These are phyloP conservation scores for Papilio protenor DNA, from an alignment of 2,888 invertebrate species.

Conservation along the genomic window DNA sequence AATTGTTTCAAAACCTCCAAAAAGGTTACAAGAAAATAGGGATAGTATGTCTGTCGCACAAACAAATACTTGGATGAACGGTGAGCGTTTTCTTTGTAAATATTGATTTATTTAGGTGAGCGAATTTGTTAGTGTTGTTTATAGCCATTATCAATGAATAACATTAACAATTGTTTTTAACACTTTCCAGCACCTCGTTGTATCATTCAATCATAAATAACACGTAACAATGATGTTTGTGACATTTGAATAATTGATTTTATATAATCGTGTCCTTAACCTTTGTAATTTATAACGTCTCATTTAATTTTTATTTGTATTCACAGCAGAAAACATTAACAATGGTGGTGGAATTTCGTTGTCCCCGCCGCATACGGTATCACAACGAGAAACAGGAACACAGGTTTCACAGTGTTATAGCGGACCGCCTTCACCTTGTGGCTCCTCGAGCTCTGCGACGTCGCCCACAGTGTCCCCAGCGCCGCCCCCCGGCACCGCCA, in stretches of 20 bases:
- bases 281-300: conserved; percentile 14
- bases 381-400: conserved; percentile 87
- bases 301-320: conserved; percentile 46
- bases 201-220: neutral
- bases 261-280: conserved; percentile 19
- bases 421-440: conserved; percentile 91
- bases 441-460: conserved; percentile 86
- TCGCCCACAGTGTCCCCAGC: conserved; percentile 81
- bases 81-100: conserved; percentile 83
- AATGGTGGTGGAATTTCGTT: conserved; percentile 89
- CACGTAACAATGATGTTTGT: neutral
- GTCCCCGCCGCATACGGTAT: conserved; percentile 89
- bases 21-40: conserved; percentile 89
- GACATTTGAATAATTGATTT: conserved; percentile 4
- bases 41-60: conserved; percentile 91
- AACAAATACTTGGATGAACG: conserved; percentile 94
- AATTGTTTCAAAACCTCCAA: conserved; percentile 89
- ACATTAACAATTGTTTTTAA: conserved; percentile 5
- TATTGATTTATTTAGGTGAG: conserved; percentile 52
- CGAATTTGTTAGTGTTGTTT: conserved; percentile 22
- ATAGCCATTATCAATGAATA: conserved; percentile 5
- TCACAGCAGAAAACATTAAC: conserved; percentile 89
- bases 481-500: conserved; percentile 85
- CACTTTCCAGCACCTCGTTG: conserved; percentile 15
- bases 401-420: conserved; percentile 92